Evolutionary conservation across 2,888 invertebrate genomes (phyloP), one percentile per base, ranked within the genome.

Genomic region (Epistrophe grossulariae): DNA sequence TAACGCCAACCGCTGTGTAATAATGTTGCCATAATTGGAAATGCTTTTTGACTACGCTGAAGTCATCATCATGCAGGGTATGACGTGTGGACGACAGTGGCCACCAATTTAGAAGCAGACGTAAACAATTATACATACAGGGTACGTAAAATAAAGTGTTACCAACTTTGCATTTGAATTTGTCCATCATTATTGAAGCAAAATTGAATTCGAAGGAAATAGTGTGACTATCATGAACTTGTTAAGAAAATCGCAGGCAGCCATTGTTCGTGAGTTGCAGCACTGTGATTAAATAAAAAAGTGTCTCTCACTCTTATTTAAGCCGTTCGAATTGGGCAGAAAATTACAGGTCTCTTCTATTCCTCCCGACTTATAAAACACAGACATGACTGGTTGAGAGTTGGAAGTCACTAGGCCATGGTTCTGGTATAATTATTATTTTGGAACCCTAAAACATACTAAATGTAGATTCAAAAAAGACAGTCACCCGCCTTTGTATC

Each of bases 1-100:
- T 78, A 82, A 64, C 70, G 82, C 59, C 85, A 79, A 82, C 78
- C 43, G 64, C 62, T 43, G 60, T 8, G 60, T 19, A 1, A 11
- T 60, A 60, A 60, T 19, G 62, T 43, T 62, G 43, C 15, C 24
- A 28, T 62, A 62, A 15, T 62, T 43, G 38, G 28, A 70, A 45
- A 45, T 45, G 38, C 19, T 17, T 19, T 11, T 48, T n/a, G 40
- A 40, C 43, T 57, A 17, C 11, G 43, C 64, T 35, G 50, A 45
- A 70, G 79, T 59, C 77, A 77, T 59, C 77, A 77, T 73, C 84
- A 68, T 28, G 55, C 45, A 43, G 5, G 17, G 68, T 43, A 62
- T 66, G 55, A 52, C 82, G 52, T 73, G 66, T 68, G 73, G 66
- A 71, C 35, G 68, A 48, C 73, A 43, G 59, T 73, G 55, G 81